These are phyloP conservation scores for Ligdia adustata DNA, from an alignment of 2,888 invertebrate genomes.

Conservation along the genomic window DNA sequence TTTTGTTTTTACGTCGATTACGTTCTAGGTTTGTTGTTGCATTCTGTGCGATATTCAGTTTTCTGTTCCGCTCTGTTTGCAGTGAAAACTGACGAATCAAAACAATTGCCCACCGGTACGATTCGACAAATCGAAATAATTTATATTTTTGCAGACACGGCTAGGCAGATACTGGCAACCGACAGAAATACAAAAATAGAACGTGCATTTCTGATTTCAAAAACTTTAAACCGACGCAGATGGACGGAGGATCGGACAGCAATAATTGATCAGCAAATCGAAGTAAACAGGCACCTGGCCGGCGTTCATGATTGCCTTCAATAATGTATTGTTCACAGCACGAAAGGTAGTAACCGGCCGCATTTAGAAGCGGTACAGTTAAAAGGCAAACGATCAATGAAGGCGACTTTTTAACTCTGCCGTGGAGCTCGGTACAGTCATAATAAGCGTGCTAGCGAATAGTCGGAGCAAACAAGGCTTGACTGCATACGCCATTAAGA, in stretches of 20 bases:
- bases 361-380: constrained; percentile 33
- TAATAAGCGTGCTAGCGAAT: constrained; percentile 56
- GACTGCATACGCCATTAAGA: constrained; percentile 71
- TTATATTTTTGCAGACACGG: constrained; percentile 9
- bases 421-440: constrained; percentile 47
- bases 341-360: constrained; percentile 57
- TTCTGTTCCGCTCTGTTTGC: constrained; percentile 4
- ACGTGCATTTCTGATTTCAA: constrained; percentile 23
- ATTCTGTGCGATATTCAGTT: neutral
- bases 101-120: constrained; percentile 7
- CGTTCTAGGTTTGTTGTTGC: constrained; percentile 4
- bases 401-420: constrained; percentile 40
- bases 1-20: constrained; percentile 26
- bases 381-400: constrained; percentile 25
- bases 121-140: constrained; percentile 6
- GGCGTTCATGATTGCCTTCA: constrained; percentile 68
- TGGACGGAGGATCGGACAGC: constrained; percentile 42
- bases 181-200: constrained; percentile 14
- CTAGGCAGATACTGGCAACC: constrained; percentile 13
- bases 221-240: constrained; percentile 40
- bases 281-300: constrained; percentile 69
- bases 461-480: constrained; percentile 62
- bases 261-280: constrained; percentile 75
- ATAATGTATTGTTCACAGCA: constrained; percentile 70
- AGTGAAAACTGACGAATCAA: constrained; percentile 9